Evolutionary conservation across 2,888 invertebrate species (phyloP).

Genomic region (Epirrhoe tristata): DNA sequence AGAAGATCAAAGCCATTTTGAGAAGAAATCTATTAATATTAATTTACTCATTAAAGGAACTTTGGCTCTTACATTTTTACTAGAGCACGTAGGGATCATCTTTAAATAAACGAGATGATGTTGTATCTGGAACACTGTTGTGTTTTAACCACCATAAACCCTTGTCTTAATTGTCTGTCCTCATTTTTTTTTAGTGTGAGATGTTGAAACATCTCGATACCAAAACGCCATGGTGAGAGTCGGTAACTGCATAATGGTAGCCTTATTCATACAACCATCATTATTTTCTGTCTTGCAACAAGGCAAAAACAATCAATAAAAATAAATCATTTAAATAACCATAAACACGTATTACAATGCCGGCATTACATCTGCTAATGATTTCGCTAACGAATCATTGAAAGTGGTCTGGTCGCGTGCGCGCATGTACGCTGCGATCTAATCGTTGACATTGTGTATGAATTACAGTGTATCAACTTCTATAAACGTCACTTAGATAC

Average conservation of each 20-base stretch:
- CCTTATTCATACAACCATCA: slow-evolving; percentile 80
- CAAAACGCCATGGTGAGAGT: slow-evolving; percentile 9
- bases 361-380: slow-evolving; percentile 85
- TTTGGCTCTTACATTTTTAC: too few species aligned
- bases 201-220: background rate
- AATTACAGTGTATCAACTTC: slow-evolving; percentile 9
- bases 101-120: too few species aligned
- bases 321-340: slow-evolving; percentile 86
- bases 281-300: slow-evolving; percentile 85
- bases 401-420: slow-evolving; percentile 84
- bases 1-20: too few species aligned
- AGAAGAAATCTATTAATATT: too few species aligned
- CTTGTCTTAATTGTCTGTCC: too few species aligned
- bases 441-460: slow-evolving; percentile 47
- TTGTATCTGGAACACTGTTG: too few species aligned
- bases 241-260: slow-evolving; percentile 68
- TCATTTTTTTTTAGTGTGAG: too few species aligned
- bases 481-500: background rate
- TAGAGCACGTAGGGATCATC: too few species aligned
- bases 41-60: too few species aligned
- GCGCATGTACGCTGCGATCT: slow-evolving; percentile 65
- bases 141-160: too few species aligned
- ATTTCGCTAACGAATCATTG: slow-evolving; percentile 86
- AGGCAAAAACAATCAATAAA: slow-evolving; percentile 86
- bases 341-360: slow-evolving; percentile 84